Conservation (phyloP, 2,797 vertebrate genomes). For the Pseudomugil tenellus region DNA sequence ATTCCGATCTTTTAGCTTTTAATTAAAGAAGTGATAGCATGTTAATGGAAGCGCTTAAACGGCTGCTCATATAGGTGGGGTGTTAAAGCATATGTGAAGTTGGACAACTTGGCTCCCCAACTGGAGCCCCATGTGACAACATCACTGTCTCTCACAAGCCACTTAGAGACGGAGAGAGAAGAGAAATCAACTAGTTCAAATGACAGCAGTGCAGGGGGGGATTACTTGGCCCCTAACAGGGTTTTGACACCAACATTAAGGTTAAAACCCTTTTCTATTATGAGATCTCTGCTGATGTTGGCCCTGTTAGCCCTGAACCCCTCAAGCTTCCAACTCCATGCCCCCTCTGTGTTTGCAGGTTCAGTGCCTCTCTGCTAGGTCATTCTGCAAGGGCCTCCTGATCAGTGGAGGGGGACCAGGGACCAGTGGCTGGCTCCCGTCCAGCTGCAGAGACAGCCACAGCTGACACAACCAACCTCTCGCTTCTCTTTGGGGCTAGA, state of each 20-base stretch:
- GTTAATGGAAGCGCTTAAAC: background rate
- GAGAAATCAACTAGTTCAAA: slow-evolving; percentile 72
- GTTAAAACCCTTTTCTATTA: slow-evolving; percentile 89
- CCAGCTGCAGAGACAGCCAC: slow-evolving; percentile 66
- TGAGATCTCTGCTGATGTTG: slow-evolving; percentile 81
- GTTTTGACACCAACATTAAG: slow-evolving; percentile 87
- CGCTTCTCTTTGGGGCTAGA: slow-evolving; percentile 57
- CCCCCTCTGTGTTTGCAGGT: slow-evolving; percentile 84
- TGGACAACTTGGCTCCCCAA: slow-evolving; percentile 6
- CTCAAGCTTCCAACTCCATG: slow-evolving; percentile 74
- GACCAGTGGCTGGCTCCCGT: slow-evolving; percentile 69
- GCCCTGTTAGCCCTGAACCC: slow-evolving; percentile 63
- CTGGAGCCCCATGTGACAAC: slow-evolving; percentile 31
- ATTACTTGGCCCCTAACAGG: slow-evolving; percentile 85
- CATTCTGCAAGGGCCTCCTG: slow-evolving; percentile 81
- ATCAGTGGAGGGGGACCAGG: slow-evolving; percentile 82
- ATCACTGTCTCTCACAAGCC: slow-evolving; percentile 44
- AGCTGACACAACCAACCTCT: slow-evolving; percentile 47
- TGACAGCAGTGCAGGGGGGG: slow-evolving; percentile 79
- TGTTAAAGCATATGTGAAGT: background rate
- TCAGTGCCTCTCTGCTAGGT: slow-evolving; percentile 82
- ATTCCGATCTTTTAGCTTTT: background rate
- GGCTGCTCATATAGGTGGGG: background rate
- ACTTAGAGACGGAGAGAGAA: slow-evolving; percentile 11
- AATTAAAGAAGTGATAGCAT: slow-evolving; percentile 4